Evolutionary conservation across 2,797 vertebrate genomes (phyloP), one percentile per base, ranked within the genome.

Genomic region (Leptatherina wallacei): DNA sequence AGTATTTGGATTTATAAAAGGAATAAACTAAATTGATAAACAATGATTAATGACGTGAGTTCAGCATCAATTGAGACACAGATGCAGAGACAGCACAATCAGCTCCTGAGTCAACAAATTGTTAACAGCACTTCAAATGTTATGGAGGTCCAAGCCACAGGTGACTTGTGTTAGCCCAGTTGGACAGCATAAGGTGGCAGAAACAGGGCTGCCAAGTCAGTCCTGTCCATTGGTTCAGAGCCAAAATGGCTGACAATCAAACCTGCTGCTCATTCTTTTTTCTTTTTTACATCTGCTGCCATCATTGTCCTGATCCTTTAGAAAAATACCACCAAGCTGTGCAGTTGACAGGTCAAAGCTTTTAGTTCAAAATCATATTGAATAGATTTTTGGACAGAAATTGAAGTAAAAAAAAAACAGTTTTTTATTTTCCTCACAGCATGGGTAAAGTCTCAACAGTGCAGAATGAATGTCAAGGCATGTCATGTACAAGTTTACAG

Each of bases 341-440:
- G 44, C 32, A 62, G 72, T 29, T 32, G 32, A 61, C 70, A 81
- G 62, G 83, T 80, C 81, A 73, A 68, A 75, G 65, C 78, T 78
- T 77, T 84, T 63, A 85, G 77, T 61, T 75, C 40, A 76, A 36
- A 47, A 52, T 24, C 6, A 1, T 61, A 62, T 35, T 30, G 54
- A 72, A 58, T 60, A 10, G 38, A 49, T 64, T 57, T 71, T 66
- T 56, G 64, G 63, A 62, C 22, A 30, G 52, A 73, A 27, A 55
- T 70, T 62, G 13, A 72, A 11, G 59, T 64, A 30, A 6, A 18
- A 58, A 62, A 65, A 74, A 14, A 3, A 6, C 6, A 6, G 5
- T 49, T 66, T 52, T 27, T 80, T 61, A 73, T 47, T 70, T 78
- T 70, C 4, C 29, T 57, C 61, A 76, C 69, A 58, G 66, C 42